Base-by-base conservation (phyloP, 2,113 vertebrate genomes). In the Polypterus bichir region DNA sequence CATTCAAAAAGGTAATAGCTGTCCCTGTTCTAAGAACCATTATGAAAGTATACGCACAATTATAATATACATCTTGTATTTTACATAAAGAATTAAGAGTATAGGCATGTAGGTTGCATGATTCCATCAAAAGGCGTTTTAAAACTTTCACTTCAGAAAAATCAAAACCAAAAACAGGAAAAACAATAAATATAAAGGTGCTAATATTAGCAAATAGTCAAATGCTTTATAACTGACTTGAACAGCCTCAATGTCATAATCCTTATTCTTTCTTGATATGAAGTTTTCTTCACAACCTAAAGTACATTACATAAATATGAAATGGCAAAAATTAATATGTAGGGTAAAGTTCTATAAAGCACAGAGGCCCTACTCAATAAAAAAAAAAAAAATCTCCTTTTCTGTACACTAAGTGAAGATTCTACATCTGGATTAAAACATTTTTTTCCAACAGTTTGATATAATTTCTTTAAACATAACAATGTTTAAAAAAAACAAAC, bases 141-240 rank as follows among this genome's bases (percentile, higher is more conserved):
- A 73, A 78, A 59, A 55, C 67, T 74, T 76, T 55, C 79, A 70
- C 76, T 70, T 70, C 76, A 82, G 66, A 62, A 72, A 27, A 27
- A 27, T 27, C 27, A 27, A 27, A 27, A 27, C 27, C 27, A 76
- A 59, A 53, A 69, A 72, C 76, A 72, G 66, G 73, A 73, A 75
- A 72, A 66, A 63, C 77, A 92, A 96, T 97, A 96, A 97, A 97
- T 96, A 92, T 84, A 74, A 93, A 95, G 88, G 88, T 94, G 90
- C 91, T 87, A 76, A 81, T 74, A 67, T 83, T 78, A 88, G 86
- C 86, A 71, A 76, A 81, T 65, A 89, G 79, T 77, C 77, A 66
- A 44, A 69, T 46, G 49, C 63, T 66, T 67, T 49, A 76, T 75
- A 77, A 79, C 5, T 67, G 74, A 64, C 57, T 53, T 48, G 59